Base-by-base conservation (phyloP, 2,888 invertebrate species). In the Philhelius pedissequus region DNA sequence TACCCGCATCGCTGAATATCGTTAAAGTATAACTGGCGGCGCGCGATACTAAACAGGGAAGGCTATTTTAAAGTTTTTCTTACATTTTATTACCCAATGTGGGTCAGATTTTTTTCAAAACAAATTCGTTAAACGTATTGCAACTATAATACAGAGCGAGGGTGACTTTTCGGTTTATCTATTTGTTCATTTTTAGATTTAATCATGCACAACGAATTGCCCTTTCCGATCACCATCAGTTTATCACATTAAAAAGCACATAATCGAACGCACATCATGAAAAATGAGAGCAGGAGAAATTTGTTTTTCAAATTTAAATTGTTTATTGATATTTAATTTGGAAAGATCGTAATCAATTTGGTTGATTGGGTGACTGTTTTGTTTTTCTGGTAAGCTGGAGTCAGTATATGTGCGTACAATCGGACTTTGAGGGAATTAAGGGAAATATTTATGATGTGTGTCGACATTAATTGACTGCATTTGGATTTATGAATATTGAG, bases 321-420 rank as follows among this genome's bases (percentile, higher is more conserved):
- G 79, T 75, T 84, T 79, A 84, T 84, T 84, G 83, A 73, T 66
- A 74, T 75, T 79, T 84, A 84, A 84, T 84, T 79, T 66, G 79
- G 45, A 74, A 79, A 79, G 83, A 79, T 70, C 50, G 83, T 75
- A 79, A 79, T 79, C 83, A 75, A 84, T 79, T 78, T 30, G 7
- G 75, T 8, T 75, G 83, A 79, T 79, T 79, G 69, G 62, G 43
- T 43, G 45, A 43, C 62, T 43, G n/a, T 58, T 58, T n/a, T 20
- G 20, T 30, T 18, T 30, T 9, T 15, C 15, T 52, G 52, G 52
- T 40, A n/a, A n/a, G n/a, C n/a, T n/a, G n/a, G n/a, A n/a, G n/a
- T n/a, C n/a, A n/a, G n/a, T n/a, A n/a, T n/a, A n/a, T n/a, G n/a
- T n/a, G n/a, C n/a, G n/a, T n/a, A n/a, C n/a, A 18, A 1, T n/a